Evolutionary conservation across 2,113 vertebrate genomes (phyloP).

Genomic region (Mesocricetus auratus): DNA sequence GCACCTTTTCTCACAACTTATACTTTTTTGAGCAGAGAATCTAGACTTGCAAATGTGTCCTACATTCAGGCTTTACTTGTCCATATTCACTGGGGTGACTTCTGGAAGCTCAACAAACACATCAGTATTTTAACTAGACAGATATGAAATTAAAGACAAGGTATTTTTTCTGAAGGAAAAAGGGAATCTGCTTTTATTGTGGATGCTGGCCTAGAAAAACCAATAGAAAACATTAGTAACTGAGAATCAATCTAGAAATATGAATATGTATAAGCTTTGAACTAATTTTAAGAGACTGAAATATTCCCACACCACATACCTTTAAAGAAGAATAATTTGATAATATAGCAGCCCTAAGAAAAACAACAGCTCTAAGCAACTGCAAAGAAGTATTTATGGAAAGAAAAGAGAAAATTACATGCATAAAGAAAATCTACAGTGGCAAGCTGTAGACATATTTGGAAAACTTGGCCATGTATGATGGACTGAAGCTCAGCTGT

Average conservation of each 20-base stretch:
- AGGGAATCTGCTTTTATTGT: not conserved
- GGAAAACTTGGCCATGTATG: not conserved
- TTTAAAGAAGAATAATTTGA: not conserved
- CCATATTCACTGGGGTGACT: not conserved
- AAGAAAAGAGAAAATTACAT: not conserved
- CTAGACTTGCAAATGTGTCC: not conserved
- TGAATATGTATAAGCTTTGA: not conserved
- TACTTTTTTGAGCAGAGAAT: not conserved
- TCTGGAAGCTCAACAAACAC: not conserved
- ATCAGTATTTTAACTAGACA: not conserved
- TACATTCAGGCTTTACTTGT: not conserved
- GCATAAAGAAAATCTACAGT: not conserved
- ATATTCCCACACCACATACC: not conserved
- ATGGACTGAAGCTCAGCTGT: not conserved
- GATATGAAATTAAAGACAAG: conserved; percentile 15
- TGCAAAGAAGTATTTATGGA: not conserved
- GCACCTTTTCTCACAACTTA: not conserved
- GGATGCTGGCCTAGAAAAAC: not conserved
- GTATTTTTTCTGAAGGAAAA: not conserved
- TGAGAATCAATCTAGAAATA: not conserved
- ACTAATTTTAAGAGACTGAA: conserved; percentile 61
- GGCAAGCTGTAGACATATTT: not conserved
- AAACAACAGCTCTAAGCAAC: not conserved
- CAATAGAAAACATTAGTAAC: conserved; percentile 23
- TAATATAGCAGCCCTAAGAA: not conserved